Conservation (phyloP, 2,113 vertebrate genomes). For the Thalassoma bifasciatum region DNA sequence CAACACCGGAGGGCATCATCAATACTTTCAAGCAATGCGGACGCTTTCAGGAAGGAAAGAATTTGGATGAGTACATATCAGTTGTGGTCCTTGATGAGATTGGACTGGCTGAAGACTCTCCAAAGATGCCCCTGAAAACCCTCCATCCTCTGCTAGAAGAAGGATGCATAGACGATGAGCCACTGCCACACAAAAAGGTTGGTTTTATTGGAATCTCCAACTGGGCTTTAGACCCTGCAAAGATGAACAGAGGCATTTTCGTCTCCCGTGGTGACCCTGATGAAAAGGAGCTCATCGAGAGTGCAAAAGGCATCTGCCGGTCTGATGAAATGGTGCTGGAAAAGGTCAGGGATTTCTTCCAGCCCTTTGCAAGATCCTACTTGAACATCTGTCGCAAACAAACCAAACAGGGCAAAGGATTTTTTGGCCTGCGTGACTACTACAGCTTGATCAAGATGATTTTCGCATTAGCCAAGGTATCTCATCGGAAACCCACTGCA, state of each 20-base stretch:
- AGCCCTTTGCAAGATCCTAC: slow-evolving; percentile 89
- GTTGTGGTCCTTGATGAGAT: slow-evolving; percentile 98
- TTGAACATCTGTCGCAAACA: slow-evolving; percentile 79
- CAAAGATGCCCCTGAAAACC: slow-evolving; percentile 96
- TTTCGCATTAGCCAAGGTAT: slow-evolving; percentile 84
- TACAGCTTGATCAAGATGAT: slow-evolving; percentile 99
- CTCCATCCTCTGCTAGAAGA: slow-evolving; percentile 96
- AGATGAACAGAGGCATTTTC: slow-evolving; percentile 98
- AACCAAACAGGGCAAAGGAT: slow-evolving; percentile 86
- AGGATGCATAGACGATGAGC: slow-evolving; percentile 94
- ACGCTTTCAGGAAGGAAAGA: slow-evolving; percentile 96
- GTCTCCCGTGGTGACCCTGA: slow-evolving; percentile 93
- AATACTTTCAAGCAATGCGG: slow-evolving; percentile 95
- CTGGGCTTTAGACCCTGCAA: slow-evolving; percentile 98
- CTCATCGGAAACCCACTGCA: slow-evolving; percentile 74
- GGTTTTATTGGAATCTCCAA: slow-evolving; percentile 98
- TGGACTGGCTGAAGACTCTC: slow-evolving; percentile 95
- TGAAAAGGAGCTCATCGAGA: slow-evolving; percentile 88
- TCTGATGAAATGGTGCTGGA: slow-evolving; percentile 85
- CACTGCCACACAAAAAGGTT: slow-evolving; percentile 92
- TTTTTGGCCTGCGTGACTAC: slow-evolving; percentile 96
- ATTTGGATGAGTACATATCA: slow-evolving; percentile 91
- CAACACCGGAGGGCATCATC: slow-evolving; percentile 96
- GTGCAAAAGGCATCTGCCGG: slow-evolving; percentile 91
- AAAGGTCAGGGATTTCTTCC: slow-evolving; percentile 86